Percentiles rank a stretch among this genome's conserved stretches.
These are phyloP conservation scores for Phortica okadai DNA, from an alignment of 2,888 invertebrate genomes.

Conservation along the genomic window DNA sequence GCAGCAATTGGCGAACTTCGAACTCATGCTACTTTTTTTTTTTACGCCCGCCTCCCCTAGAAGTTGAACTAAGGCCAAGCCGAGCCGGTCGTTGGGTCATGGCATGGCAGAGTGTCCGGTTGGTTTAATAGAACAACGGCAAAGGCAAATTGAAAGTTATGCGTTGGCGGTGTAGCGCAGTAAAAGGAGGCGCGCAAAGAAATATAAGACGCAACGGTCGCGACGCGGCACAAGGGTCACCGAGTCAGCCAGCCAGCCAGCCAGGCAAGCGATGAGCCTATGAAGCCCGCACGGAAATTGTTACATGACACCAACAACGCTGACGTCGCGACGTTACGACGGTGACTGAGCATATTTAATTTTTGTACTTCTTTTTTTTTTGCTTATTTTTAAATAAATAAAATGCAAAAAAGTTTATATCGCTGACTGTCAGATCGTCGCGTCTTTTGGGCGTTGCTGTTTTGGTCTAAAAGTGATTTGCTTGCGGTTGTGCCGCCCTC, in stretches of 20 bases:
- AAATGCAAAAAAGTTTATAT: slow-evolving; percentile 69
- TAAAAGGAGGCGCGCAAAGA: neutral
- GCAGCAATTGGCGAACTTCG: slow-evolving; percentile 16
- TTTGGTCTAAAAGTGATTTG: slow-evolving; percentile 46
- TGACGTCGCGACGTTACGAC: slow-evolving; percentile 48
- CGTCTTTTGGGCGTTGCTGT: slow-evolving; percentile 29
- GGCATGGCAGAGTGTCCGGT: slow-evolving; percentile 41
- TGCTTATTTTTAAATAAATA: slow-evolving; percentile 53
- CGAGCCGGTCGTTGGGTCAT: slow-evolving; percentile 32
- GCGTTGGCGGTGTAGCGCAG: slow-evolving; percentile 50
- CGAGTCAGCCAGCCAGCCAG: neutral
- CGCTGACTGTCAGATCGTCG: slow-evolving; percentile 58
- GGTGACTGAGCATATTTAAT: slow-evolving; percentile 34
- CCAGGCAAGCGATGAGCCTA: slow-evolving; percentile 32
- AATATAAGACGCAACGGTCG: neutral
- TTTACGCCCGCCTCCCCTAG: slow-evolving; percentile 6
- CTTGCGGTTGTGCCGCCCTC: slow-evolving; percentile 15
- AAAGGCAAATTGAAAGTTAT: slow-evolving; percentile 69
- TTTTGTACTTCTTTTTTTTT: slow-evolving; percentile 30
- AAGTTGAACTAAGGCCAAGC: slow-evolving; percentile 40
- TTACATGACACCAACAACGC: slow-evolving; percentile 55
- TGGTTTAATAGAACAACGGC: slow-evolving; percentile 37
- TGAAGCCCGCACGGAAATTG: slow-evolving; percentile 57
- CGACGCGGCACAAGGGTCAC: neutral
- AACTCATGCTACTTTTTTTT: slow-evolving; percentile 27